phyloP scores from a whole-genome alignment of 1,140 invertebrate species.

The Drosophila tristis region DNA sequence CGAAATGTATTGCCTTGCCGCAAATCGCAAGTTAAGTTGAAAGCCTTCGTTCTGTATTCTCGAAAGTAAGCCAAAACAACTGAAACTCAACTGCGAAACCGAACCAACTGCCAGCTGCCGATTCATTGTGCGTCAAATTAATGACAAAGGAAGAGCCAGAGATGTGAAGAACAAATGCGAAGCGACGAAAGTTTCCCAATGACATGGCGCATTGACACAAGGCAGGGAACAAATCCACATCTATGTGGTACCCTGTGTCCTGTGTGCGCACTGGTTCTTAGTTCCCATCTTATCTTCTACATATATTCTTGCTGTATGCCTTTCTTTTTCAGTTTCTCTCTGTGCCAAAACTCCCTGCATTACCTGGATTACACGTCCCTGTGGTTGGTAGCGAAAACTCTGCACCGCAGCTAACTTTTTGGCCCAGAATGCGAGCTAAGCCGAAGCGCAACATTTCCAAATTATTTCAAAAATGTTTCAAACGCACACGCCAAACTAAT shows the following conservation, averaged over 20 bases:
- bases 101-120: constrained; percentile 50
- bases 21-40: constrained; percentile 43
- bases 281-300: too few relatives aligned
- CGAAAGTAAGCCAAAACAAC: constrained; percentile 13
- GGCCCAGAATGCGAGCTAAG: constrained; percentile 29
- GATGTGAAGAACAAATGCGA: constrained; percentile 3
- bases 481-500: constrained; percentile 40
- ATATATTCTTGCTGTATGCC: too few relatives aligned
- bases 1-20: constrained; percentile 15
- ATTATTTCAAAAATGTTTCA: constrained; percentile 39
- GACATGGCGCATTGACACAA: constrained; percentile 34
- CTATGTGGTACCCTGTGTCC: constrained; percentile 27
- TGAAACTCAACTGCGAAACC: constrained; percentile 17
- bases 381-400: constrained; percentile 6
- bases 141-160: constrained; percentile 51
- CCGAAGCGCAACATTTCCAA: neutral
- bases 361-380: too few relatives aligned
- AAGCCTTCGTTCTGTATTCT: constrained; percentile 45
- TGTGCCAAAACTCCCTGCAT: too few relatives aligned
- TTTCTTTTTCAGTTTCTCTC: too few relatives aligned
- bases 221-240: neutral
- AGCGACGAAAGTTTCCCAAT: constrained; percentile 30
- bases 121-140: constrained; percentile 72
- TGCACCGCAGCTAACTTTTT: constrained; percentile 6
- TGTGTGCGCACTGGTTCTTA: too few relatives aligned